Percentiles rank a stretch among this genome's conserved stretches.
These are phyloP conservation scores for Brachionus rotundiformis DNA, from an alignment of 1,140 invertebrate species.

Conservation along the genomic window DNA sequence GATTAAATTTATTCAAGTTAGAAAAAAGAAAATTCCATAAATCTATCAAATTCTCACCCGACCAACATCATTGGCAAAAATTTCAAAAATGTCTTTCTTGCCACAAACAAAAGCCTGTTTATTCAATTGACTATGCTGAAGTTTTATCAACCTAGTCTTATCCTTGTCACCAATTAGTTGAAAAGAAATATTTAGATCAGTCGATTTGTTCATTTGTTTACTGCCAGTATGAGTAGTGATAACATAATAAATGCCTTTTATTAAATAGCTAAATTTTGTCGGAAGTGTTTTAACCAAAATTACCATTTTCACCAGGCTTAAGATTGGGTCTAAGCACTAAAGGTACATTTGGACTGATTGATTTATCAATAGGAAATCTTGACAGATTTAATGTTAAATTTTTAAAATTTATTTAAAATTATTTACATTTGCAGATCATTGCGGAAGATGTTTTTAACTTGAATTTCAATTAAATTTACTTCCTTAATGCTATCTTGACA, in stretches of 20 bases:
- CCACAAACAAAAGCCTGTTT: conserved; percentile 43
- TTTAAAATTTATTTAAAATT: not conserved
- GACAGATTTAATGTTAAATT: not conserved
- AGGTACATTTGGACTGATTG: not conserved
- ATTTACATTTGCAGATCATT: conserved; percentile 21
- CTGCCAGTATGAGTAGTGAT: conserved; percentile 36
- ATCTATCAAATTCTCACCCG: not conserved
- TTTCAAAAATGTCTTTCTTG: conserved; percentile 44
- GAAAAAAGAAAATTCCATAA: not conserved
- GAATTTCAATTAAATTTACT: not conserved
- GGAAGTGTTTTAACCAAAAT: not conserved
- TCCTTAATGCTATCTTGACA: not conserved
- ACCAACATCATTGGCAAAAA: conserved; percentile 29
- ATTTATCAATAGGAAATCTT: conserved; percentile 36
- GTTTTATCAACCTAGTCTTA: conserved; percentile 1
- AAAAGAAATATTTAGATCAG: conserved; percentile 17
- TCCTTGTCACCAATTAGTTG: conserved; percentile 29
- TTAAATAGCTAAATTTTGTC: not conserved
- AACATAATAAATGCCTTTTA: not conserved
- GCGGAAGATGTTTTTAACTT: conserved; percentile 17
- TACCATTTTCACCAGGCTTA: conserved; percentile 44
- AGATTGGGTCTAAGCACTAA: conserved; percentile 29
- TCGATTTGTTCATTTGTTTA: conserved; percentile 22
- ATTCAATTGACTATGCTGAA: conserved; percentile 44
- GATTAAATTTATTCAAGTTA: not conserved